These are phyloP conservation scores for Etheostoma spectabile DNA, from an alignment of 2,113 vertebrate genomes.

Conservation along the genomic window DNA sequence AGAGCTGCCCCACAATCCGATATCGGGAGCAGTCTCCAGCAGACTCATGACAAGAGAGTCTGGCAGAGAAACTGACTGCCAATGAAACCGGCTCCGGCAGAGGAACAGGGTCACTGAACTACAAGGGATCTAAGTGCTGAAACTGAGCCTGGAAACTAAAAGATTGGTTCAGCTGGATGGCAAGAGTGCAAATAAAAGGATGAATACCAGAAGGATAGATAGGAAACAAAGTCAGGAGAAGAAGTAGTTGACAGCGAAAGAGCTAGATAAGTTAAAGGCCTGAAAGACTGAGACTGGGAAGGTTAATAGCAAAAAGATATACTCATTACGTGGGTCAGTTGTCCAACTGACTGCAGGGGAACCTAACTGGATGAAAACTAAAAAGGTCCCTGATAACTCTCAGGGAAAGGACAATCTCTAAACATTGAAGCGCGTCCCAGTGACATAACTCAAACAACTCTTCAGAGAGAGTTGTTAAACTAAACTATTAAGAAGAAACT, in stretches of 20 bases:
- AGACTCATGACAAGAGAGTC: neutral
- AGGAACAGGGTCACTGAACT: neutral
- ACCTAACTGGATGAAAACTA: too few species aligned
- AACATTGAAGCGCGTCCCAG: too few species aligned
- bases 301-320: too few species aligned
- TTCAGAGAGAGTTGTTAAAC: too few species aligned
- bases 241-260: neutral
- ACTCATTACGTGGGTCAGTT: neutral
- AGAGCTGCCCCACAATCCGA: neutral
- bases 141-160: neutral
- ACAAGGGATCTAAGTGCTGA: neutral
- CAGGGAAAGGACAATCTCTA: too few species aligned
- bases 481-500: too few species aligned
- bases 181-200: neutral
- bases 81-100: neutral
- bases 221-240: neutral
- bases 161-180: neutral
- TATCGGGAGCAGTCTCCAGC: neutral
- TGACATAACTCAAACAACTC: too few species aligned
- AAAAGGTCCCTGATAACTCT: too few species aligned
- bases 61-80: neutral
- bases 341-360: neutral
- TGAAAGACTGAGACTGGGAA: neutral
- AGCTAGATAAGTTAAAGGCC: neutral
- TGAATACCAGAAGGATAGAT: too few species aligned